Conservation (phyloP, 2,888 invertebrate genomes). For the Venusia cambrica region DNA sequence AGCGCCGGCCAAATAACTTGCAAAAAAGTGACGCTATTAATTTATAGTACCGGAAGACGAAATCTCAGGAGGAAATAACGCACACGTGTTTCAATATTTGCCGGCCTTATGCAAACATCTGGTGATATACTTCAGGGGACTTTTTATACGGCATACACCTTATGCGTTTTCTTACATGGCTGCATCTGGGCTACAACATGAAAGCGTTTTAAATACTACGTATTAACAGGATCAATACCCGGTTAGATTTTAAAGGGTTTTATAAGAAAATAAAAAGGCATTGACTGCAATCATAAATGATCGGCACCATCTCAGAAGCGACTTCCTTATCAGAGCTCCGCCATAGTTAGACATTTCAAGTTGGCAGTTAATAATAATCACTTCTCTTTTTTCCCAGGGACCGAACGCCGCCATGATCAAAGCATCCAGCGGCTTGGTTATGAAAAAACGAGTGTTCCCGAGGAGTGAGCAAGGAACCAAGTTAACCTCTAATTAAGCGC, state of each 20-base stretch:
- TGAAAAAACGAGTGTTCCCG: constrained; percentile 75
- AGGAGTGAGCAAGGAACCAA: constrained; percentile 63
- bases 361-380: constrained; percentile 35
- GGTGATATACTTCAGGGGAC: constrained; percentile 58
- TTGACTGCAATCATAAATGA: too few species aligned
- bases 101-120: constrained; percentile 72
- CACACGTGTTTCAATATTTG: constrained; percentile 82
- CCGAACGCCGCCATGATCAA: constrained; percentile 72
- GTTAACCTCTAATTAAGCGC: constrained; percentile 78
- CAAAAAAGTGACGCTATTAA: constrained; percentile 67
- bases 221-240: too few species aligned
- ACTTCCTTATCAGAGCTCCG: constrained; percentile 27
- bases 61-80: constrained; percentile 78
- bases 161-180: constrained; percentile 27
- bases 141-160: constrained; percentile 31
- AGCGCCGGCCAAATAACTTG: constrained; percentile 59
- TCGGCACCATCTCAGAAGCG: too few species aligned
- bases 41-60: constrained; percentile 78
- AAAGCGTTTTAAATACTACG: too few species aligned
- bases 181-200: background rate
- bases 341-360: constrained; percentile 18
- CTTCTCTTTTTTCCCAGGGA: constrained; percentile 66
- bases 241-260: too few species aligned
- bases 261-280: too few species aligned
- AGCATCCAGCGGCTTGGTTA: constrained; percentile 73